Evolutionary conservation across 1,140 invertebrate genomes (phyloP), one percentile per base, ranked within the genome.

Genomic region (Andrena cerasifolii): DNA sequence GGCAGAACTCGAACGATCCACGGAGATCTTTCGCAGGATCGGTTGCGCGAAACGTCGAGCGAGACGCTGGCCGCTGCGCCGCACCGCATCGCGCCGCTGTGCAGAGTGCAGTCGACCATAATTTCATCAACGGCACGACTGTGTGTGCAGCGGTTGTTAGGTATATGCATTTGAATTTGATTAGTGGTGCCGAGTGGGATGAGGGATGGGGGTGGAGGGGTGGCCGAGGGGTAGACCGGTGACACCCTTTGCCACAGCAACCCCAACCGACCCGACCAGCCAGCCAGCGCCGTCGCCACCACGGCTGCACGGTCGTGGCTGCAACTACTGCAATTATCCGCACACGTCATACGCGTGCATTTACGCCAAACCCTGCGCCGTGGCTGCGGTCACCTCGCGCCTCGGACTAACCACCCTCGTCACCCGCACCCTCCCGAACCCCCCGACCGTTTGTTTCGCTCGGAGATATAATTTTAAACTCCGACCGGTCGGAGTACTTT

Each of bases 101-200:
- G 67, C 79, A 85, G 85, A 89, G 89, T 90, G 87, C 88, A 92
- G 90, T 91, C 89, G 89, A 90, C 88, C 89, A 89, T 91, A 90
- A 91, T 91, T 91, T 90, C 90, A 91, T 90, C 87, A 90, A 87
- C 87, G 86, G 78, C 81, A 86, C 84, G 83, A 82, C 79, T 87
- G 80, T 86, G 89, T 84, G 89, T 83, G 85, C 87, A 79, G 78
- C 84, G 84, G 82, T 80, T 84, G 89, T 86, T 80, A 83, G 87
- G 87, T 89, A 88, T 89, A 90, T 87, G 89, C 90, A 87, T 90
- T 90, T 91, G 89, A 89, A 90, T 90, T 90, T 90, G 90, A 91
- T 90, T 89, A 90, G 89, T 89, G 86, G 89, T 84, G 85, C 85
- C 84, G 86, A 83, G 72, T 66, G 68, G 82, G 72, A 82, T 78